Conservation (phyloP, 2,888 invertebrate species). For the Pachymerium ferrugineum region DNA sequence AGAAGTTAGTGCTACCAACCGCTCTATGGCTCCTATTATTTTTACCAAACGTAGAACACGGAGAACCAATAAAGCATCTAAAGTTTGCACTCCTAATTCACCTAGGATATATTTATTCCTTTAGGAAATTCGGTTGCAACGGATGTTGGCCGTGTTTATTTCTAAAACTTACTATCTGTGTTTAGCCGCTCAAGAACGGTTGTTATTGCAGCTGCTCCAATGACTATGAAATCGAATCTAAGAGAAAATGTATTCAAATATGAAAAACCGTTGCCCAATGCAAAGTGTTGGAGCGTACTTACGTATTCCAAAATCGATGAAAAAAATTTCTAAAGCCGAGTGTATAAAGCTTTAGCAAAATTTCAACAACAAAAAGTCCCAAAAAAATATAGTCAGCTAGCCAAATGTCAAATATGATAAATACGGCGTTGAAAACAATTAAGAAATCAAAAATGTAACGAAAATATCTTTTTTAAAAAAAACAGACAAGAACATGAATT, state of each 20-base stretch:
- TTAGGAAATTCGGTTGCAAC: neutral
- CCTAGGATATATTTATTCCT: no score
- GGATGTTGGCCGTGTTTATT: no score
- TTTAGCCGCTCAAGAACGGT: conserved; percentile 40
- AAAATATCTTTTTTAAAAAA: conserved; percentile 45
- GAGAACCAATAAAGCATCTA: conserved; percentile 51
- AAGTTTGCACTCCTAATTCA: conserved; percentile 37
- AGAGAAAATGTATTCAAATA: no score
- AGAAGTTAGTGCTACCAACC: conserved; percentile 37
- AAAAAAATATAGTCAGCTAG: conserved; percentile 50
- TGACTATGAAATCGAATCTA: conserved; percentile 51
- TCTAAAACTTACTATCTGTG: neutral
- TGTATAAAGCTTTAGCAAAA: conserved; percentile 49
- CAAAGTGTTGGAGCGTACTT: no score
- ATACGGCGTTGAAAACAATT: conserved; percentile 50
- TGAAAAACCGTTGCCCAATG: conserved; percentile 39
- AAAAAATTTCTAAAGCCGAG: conserved; percentile 48
- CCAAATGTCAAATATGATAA: conserved; percentile 46
- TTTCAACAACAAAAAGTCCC: conserved; percentile 48
- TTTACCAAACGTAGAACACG: conserved; percentile 50
- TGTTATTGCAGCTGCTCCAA: conserved; percentile 45
- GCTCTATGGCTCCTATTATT: conserved; percentile 48
- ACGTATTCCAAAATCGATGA: conserved; percentile 49
- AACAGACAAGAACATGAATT: conserved; percentile 29
- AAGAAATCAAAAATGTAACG: conserved; percentile 49